These are phyloP conservation scores for Acanthochromis polyacanthus DNA, from an alignment of 2,113 vertebrate species.

Conservation along the genomic window DNA sequence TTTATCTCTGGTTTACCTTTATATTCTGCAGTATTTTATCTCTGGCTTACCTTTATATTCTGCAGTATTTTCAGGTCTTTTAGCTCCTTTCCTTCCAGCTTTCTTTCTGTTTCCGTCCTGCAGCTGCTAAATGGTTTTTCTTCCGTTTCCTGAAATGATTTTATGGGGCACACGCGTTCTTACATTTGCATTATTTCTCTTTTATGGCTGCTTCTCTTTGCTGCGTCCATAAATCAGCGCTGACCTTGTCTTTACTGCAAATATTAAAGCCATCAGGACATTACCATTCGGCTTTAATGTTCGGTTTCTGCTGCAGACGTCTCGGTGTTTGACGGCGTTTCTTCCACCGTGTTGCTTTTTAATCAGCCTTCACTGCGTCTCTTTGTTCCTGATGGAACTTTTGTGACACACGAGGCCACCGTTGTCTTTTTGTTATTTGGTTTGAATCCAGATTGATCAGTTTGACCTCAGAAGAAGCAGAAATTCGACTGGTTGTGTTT, in stretches of 20 bases:
- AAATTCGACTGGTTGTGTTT: too few species aligned
- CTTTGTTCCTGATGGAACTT: background rate
- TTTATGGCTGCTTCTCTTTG: background rate
- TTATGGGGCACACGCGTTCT: background rate
- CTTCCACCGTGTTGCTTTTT: background rate
- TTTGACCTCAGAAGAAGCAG: background rate
- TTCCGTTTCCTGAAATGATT: background rate
- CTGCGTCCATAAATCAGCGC: background rate
- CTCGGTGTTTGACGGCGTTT: too few species aligned
- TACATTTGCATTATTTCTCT: constrained; percentile 1
- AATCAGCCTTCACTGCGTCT: background rate
- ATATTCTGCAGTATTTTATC: too few species aligned
- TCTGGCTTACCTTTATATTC: too few species aligned
- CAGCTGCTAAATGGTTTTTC: too few species aligned
- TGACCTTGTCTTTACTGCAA: constrained; percentile 30
- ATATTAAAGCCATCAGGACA: background rate
- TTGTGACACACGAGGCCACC: too few species aligned
- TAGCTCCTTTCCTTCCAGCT: too few species aligned
- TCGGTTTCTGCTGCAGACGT: background rate
- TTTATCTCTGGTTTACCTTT: too few species aligned
- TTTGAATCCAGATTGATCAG: background rate
- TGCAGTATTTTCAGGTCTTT: too few species aligned
- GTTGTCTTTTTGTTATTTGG: background rate
- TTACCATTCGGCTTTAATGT: too few species aligned
- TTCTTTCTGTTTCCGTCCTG: too few species aligned